Percentiles rank a stretch among this genome's conserved stretches.
Evolutionary conservation across 2,797 vertebrate genomes (phyloP).

Genomic region (Rhadinocentrus ornatus): DNA sequence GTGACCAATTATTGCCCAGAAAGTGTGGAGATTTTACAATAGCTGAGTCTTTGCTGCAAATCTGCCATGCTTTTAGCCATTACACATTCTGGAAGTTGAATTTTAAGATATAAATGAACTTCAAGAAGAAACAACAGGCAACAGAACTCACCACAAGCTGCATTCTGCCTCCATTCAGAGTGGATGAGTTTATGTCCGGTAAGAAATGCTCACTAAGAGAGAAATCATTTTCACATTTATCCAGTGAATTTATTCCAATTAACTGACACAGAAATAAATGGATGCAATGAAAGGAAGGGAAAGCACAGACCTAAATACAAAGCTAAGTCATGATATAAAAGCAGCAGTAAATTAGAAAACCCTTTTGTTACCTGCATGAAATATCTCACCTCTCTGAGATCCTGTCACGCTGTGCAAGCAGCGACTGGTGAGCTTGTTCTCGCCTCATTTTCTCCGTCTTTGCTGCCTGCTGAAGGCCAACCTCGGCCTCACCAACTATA

Average conservation of each 20-base stretch:
- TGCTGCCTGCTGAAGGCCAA: conserved; percentile 27
- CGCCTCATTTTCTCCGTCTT: conserved; percentile 46
- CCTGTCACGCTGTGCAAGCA: conserved; percentile 78
- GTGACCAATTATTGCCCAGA: not conserved
- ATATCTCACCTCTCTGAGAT: conserved; percentile 83
- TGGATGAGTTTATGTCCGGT: conserved; percentile 86
- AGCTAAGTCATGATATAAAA: not conserved
- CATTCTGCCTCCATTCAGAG: conserved; percentile 86
- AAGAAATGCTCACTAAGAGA: conserved; percentile 83
- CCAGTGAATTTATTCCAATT: conserved; percentile 15
- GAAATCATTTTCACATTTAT: not conserved
- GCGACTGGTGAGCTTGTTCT: conserved; percentile 80
- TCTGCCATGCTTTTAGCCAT: not conserved
- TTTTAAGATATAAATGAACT: not conserved
- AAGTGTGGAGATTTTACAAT: not conserved
- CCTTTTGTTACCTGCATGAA: not conserved
- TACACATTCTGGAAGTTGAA: not conserved
- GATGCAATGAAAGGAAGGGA: not conserved
- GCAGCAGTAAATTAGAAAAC: not conserved
- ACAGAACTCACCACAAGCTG: conserved; percentile 89
- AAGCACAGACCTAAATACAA: not conserved
- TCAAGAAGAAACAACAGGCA: not conserved
- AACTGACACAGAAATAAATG: not conserved
- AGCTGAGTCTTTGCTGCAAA: not conserved
- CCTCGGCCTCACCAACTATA: conserved; percentile 52